Evolutionary conservation across 1,140 invertebrate genomes (phyloP).

Genomic region (Drosophila asahinai): DNA sequence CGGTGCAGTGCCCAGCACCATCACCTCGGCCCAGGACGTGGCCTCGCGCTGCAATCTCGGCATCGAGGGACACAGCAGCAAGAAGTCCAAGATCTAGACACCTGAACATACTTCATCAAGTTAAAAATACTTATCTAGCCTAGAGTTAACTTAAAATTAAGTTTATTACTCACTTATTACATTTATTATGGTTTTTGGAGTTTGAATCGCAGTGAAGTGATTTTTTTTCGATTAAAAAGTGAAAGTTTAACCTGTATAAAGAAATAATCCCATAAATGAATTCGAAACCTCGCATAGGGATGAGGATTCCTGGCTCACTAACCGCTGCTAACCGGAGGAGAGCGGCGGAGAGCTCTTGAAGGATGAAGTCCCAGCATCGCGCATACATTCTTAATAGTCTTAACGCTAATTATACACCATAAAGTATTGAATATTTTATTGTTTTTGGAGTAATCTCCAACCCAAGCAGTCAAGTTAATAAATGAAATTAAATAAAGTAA

Average conservation of each 20-base stretch:
- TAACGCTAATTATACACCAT: constrained; percentile 45
- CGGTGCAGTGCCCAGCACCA: constrained; percentile 52
- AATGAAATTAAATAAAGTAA: constrained; percentile 29
- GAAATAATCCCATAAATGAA: constrained; percentile 27
- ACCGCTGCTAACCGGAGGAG: constrained; percentile 22
- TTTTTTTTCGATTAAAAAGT: constrained; percentile 31
- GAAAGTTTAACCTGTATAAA: constrained; percentile 33
- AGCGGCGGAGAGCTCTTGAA: not conserved
- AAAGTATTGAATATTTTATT: constrained; percentile 71
- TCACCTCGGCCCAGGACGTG: constrained; percentile 67
- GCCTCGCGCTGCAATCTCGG: constrained; percentile 78
- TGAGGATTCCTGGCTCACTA: not conserved
- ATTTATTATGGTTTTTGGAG: constrained; percentile 18
- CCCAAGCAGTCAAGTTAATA: constrained; percentile 7
- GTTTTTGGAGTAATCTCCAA: constrained; percentile 43
- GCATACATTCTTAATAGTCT: constrained; percentile 38
- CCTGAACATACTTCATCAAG: constrained; percentile 2
- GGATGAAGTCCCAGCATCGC: constrained; percentile 8
- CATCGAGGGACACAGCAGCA: constrained; percentile 82
- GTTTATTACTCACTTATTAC: constrained; percentile 31
- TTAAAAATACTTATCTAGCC: constrained; percentile 14
- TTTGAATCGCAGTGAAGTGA: constrained; percentile 46
- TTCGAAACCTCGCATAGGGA: constrained; percentile 36
- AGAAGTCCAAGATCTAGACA: constrained; percentile 75
- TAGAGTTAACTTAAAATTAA: constrained; percentile 39